Percentiles rank a stretch among this genome's conserved stretches.
Evolutionary conservation across 1,140 invertebrate species (phyloP).

Genomic region (Ceratosolen fusciceps): DNA sequence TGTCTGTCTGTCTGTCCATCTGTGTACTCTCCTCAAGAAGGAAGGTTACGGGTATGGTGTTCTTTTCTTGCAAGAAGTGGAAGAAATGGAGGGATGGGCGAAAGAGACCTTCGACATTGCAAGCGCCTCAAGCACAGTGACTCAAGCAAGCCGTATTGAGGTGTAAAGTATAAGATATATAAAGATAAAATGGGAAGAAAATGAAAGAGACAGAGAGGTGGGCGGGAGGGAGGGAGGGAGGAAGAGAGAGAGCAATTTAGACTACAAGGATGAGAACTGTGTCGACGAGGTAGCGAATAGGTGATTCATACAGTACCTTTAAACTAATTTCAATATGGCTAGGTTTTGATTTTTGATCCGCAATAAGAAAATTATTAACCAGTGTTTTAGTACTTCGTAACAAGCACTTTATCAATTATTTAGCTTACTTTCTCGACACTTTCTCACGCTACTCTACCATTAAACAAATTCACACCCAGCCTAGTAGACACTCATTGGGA

Average conservation of each 20-base stretch:
- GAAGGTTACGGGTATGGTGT: background rate
- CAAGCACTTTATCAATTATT: background rate
- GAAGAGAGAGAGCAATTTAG: slow-evolving; percentile 5
- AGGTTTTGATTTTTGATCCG: slow-evolving; percentile 1
- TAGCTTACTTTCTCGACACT: background rate
- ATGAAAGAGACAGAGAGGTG: background rate
- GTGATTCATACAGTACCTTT: slow-evolving; percentile 13
- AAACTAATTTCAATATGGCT: background rate
- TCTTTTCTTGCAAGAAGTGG: too few species aligned
- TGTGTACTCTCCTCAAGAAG: background rate
- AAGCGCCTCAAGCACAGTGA: slow-evolving; percentile 7
- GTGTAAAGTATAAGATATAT: background rate
- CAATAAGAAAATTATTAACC: slow-evolving; percentile 13
- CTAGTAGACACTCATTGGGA: background rate
- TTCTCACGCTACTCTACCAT: background rate
- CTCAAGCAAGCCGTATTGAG: background rate
- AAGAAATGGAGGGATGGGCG: background rate
- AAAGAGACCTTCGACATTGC: slow-evolving; percentile 12
- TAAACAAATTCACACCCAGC: background rate
- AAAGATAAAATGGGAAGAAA: background rate
- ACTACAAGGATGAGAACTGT: background rate
- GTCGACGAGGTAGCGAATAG: slow-evolving; percentile 10
- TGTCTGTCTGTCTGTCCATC: background rate
- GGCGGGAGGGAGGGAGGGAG: background rate
- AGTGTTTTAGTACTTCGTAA: background rate